A percentile compares a stretch with the other conserved stretches of the same genome.
Evolutionary conservation across 2,113 vertebrate genomes (phyloP).

Genomic region (Hemiscyllium ocellatum): DNA sequence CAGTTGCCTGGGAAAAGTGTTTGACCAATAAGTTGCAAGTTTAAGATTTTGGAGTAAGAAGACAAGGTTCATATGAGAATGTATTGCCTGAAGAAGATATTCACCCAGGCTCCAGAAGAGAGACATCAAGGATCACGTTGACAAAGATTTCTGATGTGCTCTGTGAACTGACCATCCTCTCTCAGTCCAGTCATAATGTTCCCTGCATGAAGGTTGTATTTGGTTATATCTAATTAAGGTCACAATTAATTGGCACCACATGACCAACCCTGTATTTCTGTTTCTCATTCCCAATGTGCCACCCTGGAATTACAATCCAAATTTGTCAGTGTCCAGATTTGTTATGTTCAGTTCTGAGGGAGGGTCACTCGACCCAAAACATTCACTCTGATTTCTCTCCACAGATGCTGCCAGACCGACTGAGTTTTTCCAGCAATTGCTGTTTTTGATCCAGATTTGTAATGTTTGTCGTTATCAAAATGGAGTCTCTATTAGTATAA

Average conservation of each 20-base stretch:
- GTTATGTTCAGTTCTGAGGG: too few species aligned
- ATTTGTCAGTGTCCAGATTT: too few species aligned
- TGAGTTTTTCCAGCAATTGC: too few species aligned
- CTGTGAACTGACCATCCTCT: not conserved
- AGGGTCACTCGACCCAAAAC: too few species aligned
- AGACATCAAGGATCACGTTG: not conserved
- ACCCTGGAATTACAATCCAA: too few species aligned
- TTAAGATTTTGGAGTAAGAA: not conserved
- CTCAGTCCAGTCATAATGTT: not conserved
- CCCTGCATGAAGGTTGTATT: not conserved
- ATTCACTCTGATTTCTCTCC: too few species aligned
- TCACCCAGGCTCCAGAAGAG: not conserved
- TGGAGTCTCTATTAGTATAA: too few species aligned
- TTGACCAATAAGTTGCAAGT: not conserved
- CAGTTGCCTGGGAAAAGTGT: not conserved
- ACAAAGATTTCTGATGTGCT: not conserved
- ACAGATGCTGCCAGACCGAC: too few species aligned
- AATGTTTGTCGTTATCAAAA: too few species aligned
- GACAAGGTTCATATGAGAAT: too few species aligned
- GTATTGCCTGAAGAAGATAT: not conserved
- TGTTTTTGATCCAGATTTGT: too few species aligned
- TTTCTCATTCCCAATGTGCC: not conserved
- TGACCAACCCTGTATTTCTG: not conserved
- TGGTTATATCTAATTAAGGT: not conserved
- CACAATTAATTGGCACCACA: not conserved